Base-by-base conservation (phyloP, 2,888 invertebrate species). In the Lasius platythorax region DNA sequence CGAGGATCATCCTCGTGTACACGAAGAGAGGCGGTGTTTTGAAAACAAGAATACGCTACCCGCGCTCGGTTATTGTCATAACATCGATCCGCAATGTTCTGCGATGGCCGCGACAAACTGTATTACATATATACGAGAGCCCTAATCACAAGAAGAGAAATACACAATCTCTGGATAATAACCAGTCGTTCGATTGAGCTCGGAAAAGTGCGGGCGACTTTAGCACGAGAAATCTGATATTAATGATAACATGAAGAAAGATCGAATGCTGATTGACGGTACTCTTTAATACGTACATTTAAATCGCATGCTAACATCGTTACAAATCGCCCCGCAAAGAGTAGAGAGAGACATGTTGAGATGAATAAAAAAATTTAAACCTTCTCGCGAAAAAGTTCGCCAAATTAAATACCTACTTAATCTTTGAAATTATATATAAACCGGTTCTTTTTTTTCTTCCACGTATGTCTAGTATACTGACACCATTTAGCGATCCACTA, bases 21-120 rank as follows among this genome's bases (percentile, higher is more conserved):
- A 46, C 33, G 68, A 64, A 43, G 53, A 83, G 81, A 81, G 64
- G 28, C 72, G 63, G 40, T 91, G 89, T 91, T 91, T 87, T 90
- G 85, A 90, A 89, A 90, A 91, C 88, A 89, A 74, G 72, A 79
- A 83, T 86, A 83, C 86, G 85, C 82, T 82, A 85, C 83, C 83
- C 83, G 81, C 75, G 88, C 88, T 91, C 83, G 82, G 53, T 70
- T 87, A 90, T 88, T 91, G 91, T 90, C 91, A 91, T 91, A 91
- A 91, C 90, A 91, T 73, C 66, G 75, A 81, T 82, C 82, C 72
- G 79, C 85, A 84, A 87, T 88, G 88, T 89, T 91, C 88, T 87
- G 37, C 37, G 84, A 85, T 87, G 85, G 75, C 78, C 83, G 82
- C 74, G 87, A 89, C 84, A 86, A 86, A 86, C 83, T 58, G 73